phyloP scores from a whole-genome alignment of 1,140 invertebrate genomes.

The Drosophila dunni region DNA sequence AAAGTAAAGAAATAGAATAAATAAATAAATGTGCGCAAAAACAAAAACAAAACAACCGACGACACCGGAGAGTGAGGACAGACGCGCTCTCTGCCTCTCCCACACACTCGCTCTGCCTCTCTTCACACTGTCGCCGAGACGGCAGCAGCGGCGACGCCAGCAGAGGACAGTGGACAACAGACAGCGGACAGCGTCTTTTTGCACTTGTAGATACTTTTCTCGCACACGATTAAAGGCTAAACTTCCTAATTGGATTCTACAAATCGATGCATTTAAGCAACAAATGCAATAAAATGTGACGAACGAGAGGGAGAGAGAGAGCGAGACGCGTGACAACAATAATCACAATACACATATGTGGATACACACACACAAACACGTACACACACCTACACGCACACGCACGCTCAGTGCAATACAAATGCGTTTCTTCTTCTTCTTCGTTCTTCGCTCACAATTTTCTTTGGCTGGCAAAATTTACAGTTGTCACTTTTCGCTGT shows the following conservation, averaged over 20 bases:
- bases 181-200: conserved; percentile 26
- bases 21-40: conserved; percentile 1
- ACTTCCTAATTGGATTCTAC: conserved; percentile 24
- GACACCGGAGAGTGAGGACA: neutral
- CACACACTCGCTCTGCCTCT: neutral
- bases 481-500: conserved; percentile 38
- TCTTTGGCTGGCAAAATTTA: conserved; percentile 29
- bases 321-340: conserved; percentile 22
- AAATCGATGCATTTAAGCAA: neutral
- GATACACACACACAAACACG: conserved; percentile 33
- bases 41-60: neutral
- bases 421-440: conserved; percentile 15
- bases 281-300: conserved; percentile 34
- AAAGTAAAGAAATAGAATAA: conserved; percentile 6
- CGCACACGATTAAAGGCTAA: conserved; percentile 24
- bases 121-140: neutral
- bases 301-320: conserved; percentile 9
- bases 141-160: neutral
- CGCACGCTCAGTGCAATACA: conserved; percentile 22
- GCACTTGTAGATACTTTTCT: conserved; percentile 64
- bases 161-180: neutral
- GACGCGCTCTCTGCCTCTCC: neutral
- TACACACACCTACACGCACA: conserved; percentile 23
- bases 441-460: conserved; percentile 31
- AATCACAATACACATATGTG: conserved; percentile 53